These are phyloP conservation scores for Caenorhabditis japonica DNA, from an alignment of 2,888 invertebrate genomes.

Conservation along the genomic window DNA sequence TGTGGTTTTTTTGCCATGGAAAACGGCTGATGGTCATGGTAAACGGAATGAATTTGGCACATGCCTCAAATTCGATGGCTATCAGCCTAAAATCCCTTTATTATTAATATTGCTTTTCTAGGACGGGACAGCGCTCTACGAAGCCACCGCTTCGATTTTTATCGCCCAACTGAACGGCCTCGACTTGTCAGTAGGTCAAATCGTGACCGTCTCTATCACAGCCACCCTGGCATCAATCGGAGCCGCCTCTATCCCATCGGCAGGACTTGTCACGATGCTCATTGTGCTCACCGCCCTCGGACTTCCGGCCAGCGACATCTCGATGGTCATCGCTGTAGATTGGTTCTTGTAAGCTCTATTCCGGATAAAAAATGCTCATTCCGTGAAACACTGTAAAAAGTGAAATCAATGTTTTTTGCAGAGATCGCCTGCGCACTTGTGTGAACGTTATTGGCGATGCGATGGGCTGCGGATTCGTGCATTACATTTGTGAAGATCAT, in stretches of 20 bases:
- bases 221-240: conserved; percentile 97
- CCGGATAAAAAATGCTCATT: neutral
- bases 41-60: too few species aligned
- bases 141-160: conserved; percentile 89
- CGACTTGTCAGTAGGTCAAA: conserved; percentile 85
- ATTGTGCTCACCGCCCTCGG: conserved; percentile 79
- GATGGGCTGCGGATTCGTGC: conserved; percentile 90
- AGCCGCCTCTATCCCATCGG: conserved; percentile 87
- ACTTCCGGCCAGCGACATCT: conserved; percentile 79
- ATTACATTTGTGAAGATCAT: conserved; percentile 64
- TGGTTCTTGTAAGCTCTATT: conserved; percentile 79
- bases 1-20: too few species aligned
- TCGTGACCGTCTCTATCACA: conserved; percentile 89
- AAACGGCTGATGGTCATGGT: too few species aligned
- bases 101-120: conserved; percentile 27
- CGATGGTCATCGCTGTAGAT: conserved; percentile 80
- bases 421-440: conserved; percentile 83
- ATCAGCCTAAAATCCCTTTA: too few species aligned
- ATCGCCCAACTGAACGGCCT: conserved; percentile 90
- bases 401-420: too few species aligned
- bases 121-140: conserved; percentile 83
- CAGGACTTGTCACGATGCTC: conserved; percentile 77
- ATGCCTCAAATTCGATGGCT: too few species aligned
- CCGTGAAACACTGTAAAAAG: neutral
- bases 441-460: conserved; percentile 96